Evolutionary conservation across 2,113 vertebrate species (phyloP).

Genomic region (Columba janthina): DNA sequence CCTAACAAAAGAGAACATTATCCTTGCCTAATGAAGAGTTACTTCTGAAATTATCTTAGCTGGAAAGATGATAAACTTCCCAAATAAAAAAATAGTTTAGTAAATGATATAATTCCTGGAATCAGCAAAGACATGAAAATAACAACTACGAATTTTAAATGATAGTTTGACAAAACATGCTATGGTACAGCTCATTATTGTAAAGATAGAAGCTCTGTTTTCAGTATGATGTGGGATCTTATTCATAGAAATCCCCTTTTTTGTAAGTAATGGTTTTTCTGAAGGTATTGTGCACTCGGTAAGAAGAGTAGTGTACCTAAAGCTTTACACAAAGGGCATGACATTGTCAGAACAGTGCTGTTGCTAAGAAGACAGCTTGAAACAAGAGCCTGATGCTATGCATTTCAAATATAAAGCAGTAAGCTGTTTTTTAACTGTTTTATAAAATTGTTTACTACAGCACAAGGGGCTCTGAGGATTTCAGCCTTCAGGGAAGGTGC

Average conservation of each 20-base stretch:
- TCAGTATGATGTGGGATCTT: not conserved
- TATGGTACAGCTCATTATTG: not conserved
- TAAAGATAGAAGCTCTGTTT: not conserved
- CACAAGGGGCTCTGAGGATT: not conserved
- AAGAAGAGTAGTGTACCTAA: not conserved
- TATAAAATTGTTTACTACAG: not conserved
- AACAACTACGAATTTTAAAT: not conserved
- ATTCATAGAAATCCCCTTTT: not conserved
- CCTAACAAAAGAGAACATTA: not conserved
- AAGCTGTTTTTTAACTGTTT: not conserved
- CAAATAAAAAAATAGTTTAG: not conserved
- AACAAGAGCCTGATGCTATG: not conserved
- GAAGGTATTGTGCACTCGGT: not conserved
- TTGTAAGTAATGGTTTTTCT: not conserved
- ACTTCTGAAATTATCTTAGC: constrained; percentile 4
- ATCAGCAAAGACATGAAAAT: not conserved
- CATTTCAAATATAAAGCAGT: not conserved
- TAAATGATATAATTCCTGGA: not conserved
- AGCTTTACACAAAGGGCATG: not conserved
- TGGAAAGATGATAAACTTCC: not conserved
- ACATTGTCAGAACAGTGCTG: not conserved
- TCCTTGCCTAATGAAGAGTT: not conserved
- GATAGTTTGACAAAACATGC: not conserved
- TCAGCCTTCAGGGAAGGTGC: not conserved
- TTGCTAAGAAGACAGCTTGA: not conserved